Base-by-base conservation (phyloP, 2,113 vertebrate species). In the Cyanistes caeruleus region DNA sequence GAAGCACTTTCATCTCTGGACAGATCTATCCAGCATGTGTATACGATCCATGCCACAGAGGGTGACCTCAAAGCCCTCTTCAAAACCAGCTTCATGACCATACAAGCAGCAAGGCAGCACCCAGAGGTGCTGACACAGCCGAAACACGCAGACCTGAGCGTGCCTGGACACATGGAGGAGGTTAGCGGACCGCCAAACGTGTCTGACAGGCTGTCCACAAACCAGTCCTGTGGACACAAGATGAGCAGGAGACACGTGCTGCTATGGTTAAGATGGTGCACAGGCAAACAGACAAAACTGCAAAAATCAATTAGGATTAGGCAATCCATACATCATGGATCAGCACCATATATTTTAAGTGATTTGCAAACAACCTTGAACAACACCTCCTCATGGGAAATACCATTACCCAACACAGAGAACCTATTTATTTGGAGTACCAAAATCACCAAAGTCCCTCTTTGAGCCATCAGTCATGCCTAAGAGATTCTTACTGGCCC, bases 61-160 rank as follows among this genome's bases (percentile, higher is more conserved):
- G 83, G 68, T 76, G 95, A 95, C 96, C 95, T 96, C 96, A 97
- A 89, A 95, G 56, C 48, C 89, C 81, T 96, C 80, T 87, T 87
- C 89, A 70, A 88, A 93, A 90, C 80, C 91, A 87, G 68, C 83
- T 86, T 95, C 68, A 33, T 92, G 83, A 96, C 79, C 86, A 90
- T 95, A 56, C 92, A 93, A 55, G 90, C 80, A 89, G 72, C 55
- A 67, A 84, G 35, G 15, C 60, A 92, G 79, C 31, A 74, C 39
- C 24, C 55, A 67, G 76, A 74, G 72, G 65, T 64, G 96, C 93
- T 95, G 96, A 95, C 93, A 81, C 76, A 95, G 94, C 86, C 41
- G 73, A 55, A 92, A 48, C n/a, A 24, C 0, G 1, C 12, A 67
- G 86, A 53, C 35, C 60, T 63, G 68, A 93, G 89, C 96, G 3